Conservation (phyloP, 2,888 invertebrate genomes). For the Dichetophora obliterata region DNA sequence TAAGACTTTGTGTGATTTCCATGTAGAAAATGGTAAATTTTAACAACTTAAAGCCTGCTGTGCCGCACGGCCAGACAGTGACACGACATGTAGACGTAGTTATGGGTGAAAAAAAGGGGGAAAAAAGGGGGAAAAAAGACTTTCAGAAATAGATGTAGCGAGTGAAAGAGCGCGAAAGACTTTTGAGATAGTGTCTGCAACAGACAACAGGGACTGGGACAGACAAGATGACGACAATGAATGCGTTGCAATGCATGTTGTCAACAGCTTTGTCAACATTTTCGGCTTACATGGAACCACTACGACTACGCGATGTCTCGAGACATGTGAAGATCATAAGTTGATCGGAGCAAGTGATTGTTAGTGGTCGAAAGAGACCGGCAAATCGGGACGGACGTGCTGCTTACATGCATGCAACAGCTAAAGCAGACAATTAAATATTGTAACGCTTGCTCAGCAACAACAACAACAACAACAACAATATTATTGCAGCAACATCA, state of each 20-base stretch:
- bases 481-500: background rate
- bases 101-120: background rate
- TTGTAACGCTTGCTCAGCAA: constrained; percentile 29
- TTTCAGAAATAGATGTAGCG: background rate
- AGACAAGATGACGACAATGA: constrained; percentile 30
- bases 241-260: constrained; percentile 21
- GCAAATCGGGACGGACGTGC: background rate
- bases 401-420: constrained; percentile 25
- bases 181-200: background rate
- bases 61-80: background rate
- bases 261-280: constrained; percentile 39
- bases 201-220: background rate
- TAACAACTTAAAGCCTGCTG: constrained; percentile 10
- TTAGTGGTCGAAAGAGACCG: background rate
- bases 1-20: constrained; percentile 11
- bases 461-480: background rate
- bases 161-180: background rate
- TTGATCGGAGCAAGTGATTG: constrained; percentile 29
- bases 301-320: constrained; percentile 8
- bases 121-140: background rate
- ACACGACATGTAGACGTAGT: background rate
- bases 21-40: constrained; percentile 8
- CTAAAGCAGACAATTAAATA: constrained; percentile 35
- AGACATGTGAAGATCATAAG: constrained; percentile 36
- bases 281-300: constrained; percentile 13